Evolutionary conservation across 1,140 invertebrate species (phyloP).

Genomic region (Phortica variegata): DNA sequence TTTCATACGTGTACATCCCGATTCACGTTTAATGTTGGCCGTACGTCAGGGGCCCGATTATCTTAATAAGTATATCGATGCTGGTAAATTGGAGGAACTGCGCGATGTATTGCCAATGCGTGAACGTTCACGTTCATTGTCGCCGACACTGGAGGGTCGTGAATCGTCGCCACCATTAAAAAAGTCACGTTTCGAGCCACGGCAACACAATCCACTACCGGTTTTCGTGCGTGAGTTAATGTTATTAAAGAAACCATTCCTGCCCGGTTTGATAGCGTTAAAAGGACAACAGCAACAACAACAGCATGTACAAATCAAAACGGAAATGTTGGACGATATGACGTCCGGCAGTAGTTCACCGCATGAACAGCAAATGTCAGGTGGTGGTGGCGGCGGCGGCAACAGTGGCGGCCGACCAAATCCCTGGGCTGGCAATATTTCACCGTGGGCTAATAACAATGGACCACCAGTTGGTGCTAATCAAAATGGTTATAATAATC

Average conservation of each 20-base stretch:
- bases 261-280: constrained; percentile 35
- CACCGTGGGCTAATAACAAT: constrained; percentile 34
- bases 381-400: constrained; percentile 14
- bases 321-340: constrained; percentile 35
- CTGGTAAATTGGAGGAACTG: constrained; percentile 76
- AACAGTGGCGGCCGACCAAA: constrained; percentile 32
- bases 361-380: constrained; percentile 25
- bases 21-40: constrained; percentile 71
- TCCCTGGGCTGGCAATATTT: constrained; percentile 35
- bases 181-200: constrained; percentile 42
- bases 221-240: constrained; percentile 45
- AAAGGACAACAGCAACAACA: constrained; percentile 43
- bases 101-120: constrained; percentile 70
- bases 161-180: constrained; percentile 38
- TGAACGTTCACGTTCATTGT: constrained; percentile 60
- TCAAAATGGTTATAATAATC: constrained; percentile 19
- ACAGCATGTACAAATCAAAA: constrained; percentile 18
- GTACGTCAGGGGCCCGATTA: constrained; percentile 74
- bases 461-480: constrained; percentile 20
- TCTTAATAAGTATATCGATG: constrained; percentile 72
- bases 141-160: constrained; percentile 43
- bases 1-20: constrained; percentile 72
- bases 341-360: constrained; percentile 17
- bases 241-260: constrained; percentile 43
- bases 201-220: constrained; percentile 48